Conservation (phyloP, 2,888 invertebrate genomes). For the Leucophenga montana region DNA sequence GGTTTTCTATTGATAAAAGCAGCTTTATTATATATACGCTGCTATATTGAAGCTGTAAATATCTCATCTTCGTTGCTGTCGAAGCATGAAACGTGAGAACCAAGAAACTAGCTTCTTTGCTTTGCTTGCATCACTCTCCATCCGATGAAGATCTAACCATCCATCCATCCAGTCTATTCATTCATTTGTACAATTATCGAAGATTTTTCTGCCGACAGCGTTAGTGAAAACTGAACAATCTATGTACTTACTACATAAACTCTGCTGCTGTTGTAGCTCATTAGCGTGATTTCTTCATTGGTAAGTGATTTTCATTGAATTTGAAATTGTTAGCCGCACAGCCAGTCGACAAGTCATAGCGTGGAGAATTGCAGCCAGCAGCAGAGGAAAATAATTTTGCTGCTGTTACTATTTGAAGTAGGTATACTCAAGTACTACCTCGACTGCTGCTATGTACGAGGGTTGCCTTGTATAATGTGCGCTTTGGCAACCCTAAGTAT, state of each 20-base stretch:
- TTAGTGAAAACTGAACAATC: slow-evolving; percentile 1
- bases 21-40: too few relatives aligned
- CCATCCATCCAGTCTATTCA: slow-evolving; percentile 1
- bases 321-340: slow-evolving; percentile 8
- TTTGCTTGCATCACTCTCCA: not conserved
- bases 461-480: too few relatives aligned
- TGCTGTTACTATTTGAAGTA: not conserved
- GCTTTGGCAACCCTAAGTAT: too few relatives aligned
- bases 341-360: not conserved
- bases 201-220: not conserved
- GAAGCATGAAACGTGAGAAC: slow-evolving; percentile 18
- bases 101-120: not conserved
- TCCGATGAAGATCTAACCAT: not conserved
- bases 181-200: slow-evolving; percentile 11
- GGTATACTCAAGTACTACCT: not conserved
- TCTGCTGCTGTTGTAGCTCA: slow-evolving; percentile 11
- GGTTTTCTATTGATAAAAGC: not conserved
- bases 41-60: not conserved
- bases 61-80: not conserved
- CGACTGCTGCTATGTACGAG: too few relatives aligned
- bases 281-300: slow-evolving; percentile 25
- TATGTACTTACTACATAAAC: not conserved
- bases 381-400: too few relatives aligned
- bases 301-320: slow-evolving; percentile 19
- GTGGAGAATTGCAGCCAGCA: too few relatives aligned